Conservation (phyloP, 2,113 vertebrate species). For the Cnemophilus loriae region DNA sequence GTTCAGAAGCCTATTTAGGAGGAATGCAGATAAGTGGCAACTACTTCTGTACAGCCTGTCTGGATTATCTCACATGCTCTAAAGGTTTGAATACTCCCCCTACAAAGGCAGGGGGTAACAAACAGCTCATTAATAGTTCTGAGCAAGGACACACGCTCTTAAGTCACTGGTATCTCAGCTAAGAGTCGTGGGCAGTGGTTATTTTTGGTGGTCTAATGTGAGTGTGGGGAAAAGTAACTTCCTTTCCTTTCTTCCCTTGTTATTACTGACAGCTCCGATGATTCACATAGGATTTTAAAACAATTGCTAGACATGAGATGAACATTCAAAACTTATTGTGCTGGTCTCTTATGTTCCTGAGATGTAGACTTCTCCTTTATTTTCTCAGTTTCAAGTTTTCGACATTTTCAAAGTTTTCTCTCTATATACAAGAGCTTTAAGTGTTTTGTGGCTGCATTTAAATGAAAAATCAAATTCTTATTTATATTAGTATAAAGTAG, state of each 20-base stretch:
- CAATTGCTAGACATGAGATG: background rate
- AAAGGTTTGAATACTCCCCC: background rate
- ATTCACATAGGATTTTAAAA: background rate
- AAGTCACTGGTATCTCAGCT: conserved; percentile 4
- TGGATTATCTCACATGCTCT: conserved; percentile 55
- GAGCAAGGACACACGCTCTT: background rate
- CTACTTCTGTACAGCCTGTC: conserved; percentile 17
- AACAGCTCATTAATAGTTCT: conserved; percentile 45
- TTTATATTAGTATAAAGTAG: background rate
- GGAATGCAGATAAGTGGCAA: conserved; percentile 59
- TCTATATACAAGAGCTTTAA: background rate
- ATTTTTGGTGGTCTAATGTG: background rate
- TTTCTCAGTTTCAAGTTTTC: background rate
- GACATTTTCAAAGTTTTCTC: background rate
- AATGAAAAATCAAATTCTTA: background rate
- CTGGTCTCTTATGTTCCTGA: background rate
- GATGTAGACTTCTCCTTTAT: background rate
- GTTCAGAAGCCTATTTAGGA: conserved; percentile 35
- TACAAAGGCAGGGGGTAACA: background rate
- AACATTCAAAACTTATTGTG: background rate
- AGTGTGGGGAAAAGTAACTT: background rate
- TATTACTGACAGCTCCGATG: background rate
- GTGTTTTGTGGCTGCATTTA: background rate
- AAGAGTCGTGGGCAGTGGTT: background rate
- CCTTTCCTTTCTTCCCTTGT: background rate